Evolutionary conservation across 2,888 invertebrate species (phyloP), one percentile per base, ranked within the genome.

Genomic region (Carabus problematicus): DNA sequence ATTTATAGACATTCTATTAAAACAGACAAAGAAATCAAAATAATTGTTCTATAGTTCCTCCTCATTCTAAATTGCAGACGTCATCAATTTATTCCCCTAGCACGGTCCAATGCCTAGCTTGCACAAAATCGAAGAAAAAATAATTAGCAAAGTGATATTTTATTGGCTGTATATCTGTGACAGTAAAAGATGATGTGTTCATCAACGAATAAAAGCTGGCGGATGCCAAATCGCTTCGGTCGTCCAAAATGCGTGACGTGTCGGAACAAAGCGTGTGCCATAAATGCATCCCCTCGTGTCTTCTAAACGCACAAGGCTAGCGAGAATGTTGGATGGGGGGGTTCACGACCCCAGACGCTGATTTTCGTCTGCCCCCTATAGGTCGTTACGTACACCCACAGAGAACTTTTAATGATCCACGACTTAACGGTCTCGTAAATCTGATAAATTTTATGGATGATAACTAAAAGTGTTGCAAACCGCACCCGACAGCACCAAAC

Each of bases 401-500:
- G 54, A 54, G 54, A 63, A 63, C 54, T 63, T 63, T 63, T 63
- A 63, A 63, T 63, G 63, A 54, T 63, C 54, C 63, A 54, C 63
- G 54, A 63, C 54, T 63, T 63, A 63, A 63, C 54, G 61, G 63
- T 54, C 52, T 63, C 63, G 63, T 63, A 63, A 63, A 63, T 63
- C 63, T 63, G 63, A 63, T 63, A 63, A 63, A 54, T 63, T 63
- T 63, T 63, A 63, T 63, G 63, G 63, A 54, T 63, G 63, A 63
- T 63, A 63, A 63, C 63, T 63, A 63, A 63, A 63, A 62, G 61
- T 62, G 61, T 62, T 49, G 61, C 61, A 62, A 62, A 49, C 61
- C 61, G 39, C 61, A 49, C 61, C 61, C 47, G 14, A 45, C 29
- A 29, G 29, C 6, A 29, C 2, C 29, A 29, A 29, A 29, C 29